phyloP scores from a whole-genome alignment of 2,888 invertebrate species.

The Hyposoter didymator region DNA sequence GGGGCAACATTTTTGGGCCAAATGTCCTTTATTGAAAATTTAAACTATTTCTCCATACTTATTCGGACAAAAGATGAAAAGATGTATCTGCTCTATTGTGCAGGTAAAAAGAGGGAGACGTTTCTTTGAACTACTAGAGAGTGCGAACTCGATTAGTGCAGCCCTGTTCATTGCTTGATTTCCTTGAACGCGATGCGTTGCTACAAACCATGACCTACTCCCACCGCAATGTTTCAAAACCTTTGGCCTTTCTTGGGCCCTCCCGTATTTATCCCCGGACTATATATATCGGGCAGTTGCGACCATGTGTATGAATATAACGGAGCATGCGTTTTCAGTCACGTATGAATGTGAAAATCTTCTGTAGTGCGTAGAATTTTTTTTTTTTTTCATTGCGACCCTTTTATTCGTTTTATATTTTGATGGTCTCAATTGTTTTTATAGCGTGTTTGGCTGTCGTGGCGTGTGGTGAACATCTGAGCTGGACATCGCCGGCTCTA shows the following conservation, averaged over 20 bases:
- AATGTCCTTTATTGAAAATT: neutral
- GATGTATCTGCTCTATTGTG: neutral
- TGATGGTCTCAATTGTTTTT: constrained; percentile 34
- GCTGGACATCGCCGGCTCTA: constrained; percentile 80
- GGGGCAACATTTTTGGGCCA: neutral
- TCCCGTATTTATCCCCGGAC: no score
- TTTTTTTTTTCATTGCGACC: neutral
- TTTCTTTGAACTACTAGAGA: neutral
- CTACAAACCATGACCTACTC: neutral
- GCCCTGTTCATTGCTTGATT: constrained; percentile 19
- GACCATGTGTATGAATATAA: no score
- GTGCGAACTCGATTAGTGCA: constrained; percentile 23
- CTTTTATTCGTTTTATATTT: neutral
- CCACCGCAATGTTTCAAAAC: neutral
- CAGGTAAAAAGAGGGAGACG: neutral
- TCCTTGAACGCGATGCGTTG: neutral
- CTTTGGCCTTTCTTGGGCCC: neutral
- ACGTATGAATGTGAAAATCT: no score
- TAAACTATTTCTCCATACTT: neutral
- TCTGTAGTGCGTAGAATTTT: no score
- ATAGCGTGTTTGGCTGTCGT: constrained; percentile 78
- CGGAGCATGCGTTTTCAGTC: no score
- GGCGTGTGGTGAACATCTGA: constrained; percentile 77
- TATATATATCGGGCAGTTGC: no score
- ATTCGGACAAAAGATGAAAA: neutral